These are phyloP conservation scores for Cottus gobio DNA, from an alignment of 2,113 vertebrate species.

Conservation along the genomic window DNA sequence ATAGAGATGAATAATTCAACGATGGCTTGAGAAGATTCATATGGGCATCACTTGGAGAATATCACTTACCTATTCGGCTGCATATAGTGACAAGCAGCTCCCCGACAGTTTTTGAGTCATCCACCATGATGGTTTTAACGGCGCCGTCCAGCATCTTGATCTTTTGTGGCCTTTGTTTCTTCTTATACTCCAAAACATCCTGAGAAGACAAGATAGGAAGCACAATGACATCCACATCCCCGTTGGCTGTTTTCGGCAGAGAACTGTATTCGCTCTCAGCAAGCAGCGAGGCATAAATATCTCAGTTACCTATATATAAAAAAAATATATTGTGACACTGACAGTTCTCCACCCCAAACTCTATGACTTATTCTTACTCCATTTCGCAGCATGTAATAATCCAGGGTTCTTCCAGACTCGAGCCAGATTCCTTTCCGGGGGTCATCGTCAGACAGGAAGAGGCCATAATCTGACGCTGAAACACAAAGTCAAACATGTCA, in stretches of 20 bases:
- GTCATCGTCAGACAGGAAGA: constrained; percentile 97
- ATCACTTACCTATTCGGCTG: constrained; percentile 92
- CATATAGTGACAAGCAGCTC: constrained; percentile 98
- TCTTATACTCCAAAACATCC: constrained; percentile 98
- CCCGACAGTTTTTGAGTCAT: constrained; percentile 98
- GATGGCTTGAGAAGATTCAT: constrained; percentile 28
- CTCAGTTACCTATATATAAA: neutral
- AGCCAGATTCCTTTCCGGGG: constrained; percentile 99
- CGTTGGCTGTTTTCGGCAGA: neutral
- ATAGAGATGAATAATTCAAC: constrained; percentile 52
- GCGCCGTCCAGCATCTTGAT: constrained; percentile 98
- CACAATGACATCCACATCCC: constrained; percentile 21
- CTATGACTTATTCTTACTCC: constrained; percentile 86
- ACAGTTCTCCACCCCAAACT: constrained; percentile 35
- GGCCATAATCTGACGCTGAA: constrained; percentile 96
- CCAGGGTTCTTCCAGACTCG: constrained; percentile 95
- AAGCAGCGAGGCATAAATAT: constrained; percentile 33
- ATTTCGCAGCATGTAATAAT: constrained; percentile 99
- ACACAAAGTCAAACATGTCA: constrained; percentile 48
- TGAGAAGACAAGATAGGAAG: constrained; percentile 61
- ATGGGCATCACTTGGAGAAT: neutral
- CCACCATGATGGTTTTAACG: constrained; percentile 98
- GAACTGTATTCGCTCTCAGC: constrained; percentile 17
- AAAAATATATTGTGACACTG: constrained; percentile 35
- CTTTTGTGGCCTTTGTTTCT: constrained; percentile 97